Evolutionary conservation across 2,113 vertebrate genomes (phyloP), one percentile per base, ranked within the genome.

Genomic region (Tiliqua scincoides): DNA sequence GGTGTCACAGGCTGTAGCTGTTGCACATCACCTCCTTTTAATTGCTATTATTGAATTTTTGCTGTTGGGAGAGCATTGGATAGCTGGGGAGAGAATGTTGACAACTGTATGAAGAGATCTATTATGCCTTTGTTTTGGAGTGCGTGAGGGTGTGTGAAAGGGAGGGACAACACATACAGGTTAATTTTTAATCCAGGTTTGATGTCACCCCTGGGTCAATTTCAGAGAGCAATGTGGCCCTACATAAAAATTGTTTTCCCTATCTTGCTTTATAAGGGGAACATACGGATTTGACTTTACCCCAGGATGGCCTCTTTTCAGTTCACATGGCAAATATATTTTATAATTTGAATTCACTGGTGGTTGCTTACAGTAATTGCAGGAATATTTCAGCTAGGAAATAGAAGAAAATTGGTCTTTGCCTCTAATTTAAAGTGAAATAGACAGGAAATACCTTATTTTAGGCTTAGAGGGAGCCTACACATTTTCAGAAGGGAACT

Each of bases 401-500:
- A 90, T 67, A 35, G 43, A 92, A 57, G 87, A 90, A 93, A 94
- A 93, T 61, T 92, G 83, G 87, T 84, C 37, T 88, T 79, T 90
- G 86, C 90, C 85, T 93, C 77, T 89, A 86, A 93, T 93, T 90
- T 91, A 88, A 93, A 87, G n/a, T 87, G 86, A 91, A 96, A 88
- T 43, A 90, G 78, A 81, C 88, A 93, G 91, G 92, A 96, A 96
- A 93, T 94, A 59, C 67, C 85, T 62, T 88, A 93, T 91, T 95
- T 93, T 93, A 87, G 88, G 84, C 90, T 95, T 93, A 92, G 86
- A 91, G 87, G 77, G 88, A 0, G 62, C 85, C 87, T 11, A 84
- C 74, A 15, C 76, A 93, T 65, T 91, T 93, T 94, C 91, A 87
- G 79, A 76, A 73, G 85, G 71, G 85, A 90, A 90, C 67, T 75